Evolutionary conservation across 2,888 invertebrate species (phyloP).

Genomic region (Carabus problematicus): DNA sequence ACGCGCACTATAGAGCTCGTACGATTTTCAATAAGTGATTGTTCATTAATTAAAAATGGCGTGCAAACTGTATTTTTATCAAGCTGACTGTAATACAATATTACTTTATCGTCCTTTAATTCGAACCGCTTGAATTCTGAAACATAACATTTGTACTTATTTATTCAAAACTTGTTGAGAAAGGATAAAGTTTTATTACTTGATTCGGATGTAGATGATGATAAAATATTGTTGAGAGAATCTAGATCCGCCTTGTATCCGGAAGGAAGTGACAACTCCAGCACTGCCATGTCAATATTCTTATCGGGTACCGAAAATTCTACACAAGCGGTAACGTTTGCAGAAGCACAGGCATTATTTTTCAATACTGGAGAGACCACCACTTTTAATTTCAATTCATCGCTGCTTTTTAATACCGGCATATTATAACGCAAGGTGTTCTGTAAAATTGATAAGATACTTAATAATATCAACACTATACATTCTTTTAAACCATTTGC

Average conservation of each 20-base stretch:
- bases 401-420: slow-evolving; percentile 58
- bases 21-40: slow-evolving; percentile 59
- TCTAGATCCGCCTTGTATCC: slow-evolving; percentile 71
- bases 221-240: slow-evolving; percentile 60
- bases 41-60: slow-evolving; percentile 60
- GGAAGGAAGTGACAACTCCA: slow-evolving; percentile 69
- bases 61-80: slow-evolving; percentile 60
- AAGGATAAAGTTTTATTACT: slow-evolving; percentile 44
- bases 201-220: slow-evolving; percentile 12
- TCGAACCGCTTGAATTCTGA: slow-evolving; percentile 64
- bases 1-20: slow-evolving; percentile 65
- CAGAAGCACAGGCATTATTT: slow-evolving; percentile 60
- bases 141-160: too few relatives aligned
- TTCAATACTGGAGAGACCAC: slow-evolving; percentile 57
- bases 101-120: slow-evolving; percentile 60
- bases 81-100: slow-evolving; percentile 64
- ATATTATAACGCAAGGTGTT: slow-evolving; percentile 63
- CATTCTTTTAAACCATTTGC: neutral
- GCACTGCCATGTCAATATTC: slow-evolving; percentile 67
- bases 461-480: too few relatives aligned
- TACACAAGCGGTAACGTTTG: slow-evolving; percentile 57
- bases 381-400: slow-evolving; percentile 63
- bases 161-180: too few relatives aligned
- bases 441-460: slow-evolving; percentile 52
- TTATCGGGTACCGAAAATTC: slow-evolving; percentile 57